Evolutionary conservation across 1,140 invertebrate species (phyloP).

Genomic region (Phocides pigmalion): DNA sequence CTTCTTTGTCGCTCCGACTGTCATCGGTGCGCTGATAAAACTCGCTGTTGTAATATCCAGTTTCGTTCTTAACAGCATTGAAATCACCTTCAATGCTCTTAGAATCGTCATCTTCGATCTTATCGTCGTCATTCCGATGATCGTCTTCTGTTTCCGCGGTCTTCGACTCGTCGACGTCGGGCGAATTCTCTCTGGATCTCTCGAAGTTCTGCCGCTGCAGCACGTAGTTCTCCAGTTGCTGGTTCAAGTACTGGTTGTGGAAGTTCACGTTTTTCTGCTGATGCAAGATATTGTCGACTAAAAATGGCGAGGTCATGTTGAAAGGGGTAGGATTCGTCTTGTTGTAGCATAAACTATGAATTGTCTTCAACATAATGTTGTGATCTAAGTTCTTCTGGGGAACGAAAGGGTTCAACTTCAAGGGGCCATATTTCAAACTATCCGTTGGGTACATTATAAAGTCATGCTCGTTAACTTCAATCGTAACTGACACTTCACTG

Average conservation of each 20-base stretch:
- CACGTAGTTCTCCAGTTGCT: slow-evolving; percentile 76
- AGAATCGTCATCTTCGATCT: slow-evolving; percentile 74
- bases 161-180: slow-evolving; percentile 65
- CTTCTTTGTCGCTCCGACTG: slow-evolving; percentile 60
- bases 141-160: slow-evolving; percentile 58
- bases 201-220: slow-evolving; percentile 67
- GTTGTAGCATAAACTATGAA: slow-evolving; percentile 71
- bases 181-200: slow-evolving; percentile 67
- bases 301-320: slow-evolving; percentile 78
- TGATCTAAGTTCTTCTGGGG: slow-evolving; percentile 58
- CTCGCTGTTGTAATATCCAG: slow-evolving; percentile 58
- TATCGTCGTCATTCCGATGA: slow-evolving; percentile 59
- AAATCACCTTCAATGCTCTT: slow-evolving; percentile 69
- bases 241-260: slow-evolving; percentile 80
- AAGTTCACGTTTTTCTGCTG: slow-evolving; percentile 76
- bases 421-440: slow-evolving; percentile 68
- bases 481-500: not conserved
- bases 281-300: slow-evolving; percentile 79
- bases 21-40: slow-evolving; percentile 60
- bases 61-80: slow-evolving; percentile 57
- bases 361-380: slow-evolving; percentile 79
- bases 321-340: slow-evolving; percentile 58
- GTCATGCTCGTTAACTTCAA: slow-evolving; percentile 23
- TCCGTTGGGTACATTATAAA: slow-evolving; percentile 75
- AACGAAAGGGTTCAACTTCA: slow-evolving; percentile 66